Base-by-base conservation (phyloP, 23 tunicate genomes). In the Ascidia mentula region DNA sequence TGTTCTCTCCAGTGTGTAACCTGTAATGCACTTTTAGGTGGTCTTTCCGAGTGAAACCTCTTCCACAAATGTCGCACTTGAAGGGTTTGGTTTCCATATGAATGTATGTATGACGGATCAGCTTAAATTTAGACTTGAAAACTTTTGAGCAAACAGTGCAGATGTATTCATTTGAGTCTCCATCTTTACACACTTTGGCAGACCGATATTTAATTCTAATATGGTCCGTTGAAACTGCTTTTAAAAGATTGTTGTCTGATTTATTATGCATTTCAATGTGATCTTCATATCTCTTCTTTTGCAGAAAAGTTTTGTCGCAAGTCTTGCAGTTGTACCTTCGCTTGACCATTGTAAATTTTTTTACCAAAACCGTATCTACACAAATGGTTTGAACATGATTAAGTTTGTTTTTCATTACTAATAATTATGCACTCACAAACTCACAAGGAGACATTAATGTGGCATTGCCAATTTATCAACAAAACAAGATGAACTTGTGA, bases 21-120 rank as follows among this genome's bases (percentile, higher is more conserved):
- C 81, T 70, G 69, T 85, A 85, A 69, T 85, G 89, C 78, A 85
- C 89, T 71, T 85, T 80, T 1, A 77, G 72, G 42, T 85, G 89
- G 42, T 85, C 89, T 77, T 85, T 85, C 31, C 89, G 46, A 30
- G 76, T 20, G 45, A 85, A 85, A 12, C 89, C 39, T 45, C 89
- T 38, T 40, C 78, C 89, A 77, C 89, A 85, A 5, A 40, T 42
- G 18, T 85, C 89, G 45, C 89, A 85, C 32, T 59, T 81, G 70
- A 85, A 85, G 0, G 89, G 89, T 65, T 85, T 85, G 5, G 77
- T 46, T 6, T 42, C 78, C 77, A 85, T 36, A 36, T 85, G 89
- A 53, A 45, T 85, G 78, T 85, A 85, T 2, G 75, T 31, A 45
- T 85, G 89, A 1, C 89, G 89, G 17, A 77, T 17, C 28, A 85